Percentiles rank a stretch among this genome's conserved stretches.
Conservation (phyloP, 2,113 vertebrate species). For the Dipodomys merriami region DNA sequence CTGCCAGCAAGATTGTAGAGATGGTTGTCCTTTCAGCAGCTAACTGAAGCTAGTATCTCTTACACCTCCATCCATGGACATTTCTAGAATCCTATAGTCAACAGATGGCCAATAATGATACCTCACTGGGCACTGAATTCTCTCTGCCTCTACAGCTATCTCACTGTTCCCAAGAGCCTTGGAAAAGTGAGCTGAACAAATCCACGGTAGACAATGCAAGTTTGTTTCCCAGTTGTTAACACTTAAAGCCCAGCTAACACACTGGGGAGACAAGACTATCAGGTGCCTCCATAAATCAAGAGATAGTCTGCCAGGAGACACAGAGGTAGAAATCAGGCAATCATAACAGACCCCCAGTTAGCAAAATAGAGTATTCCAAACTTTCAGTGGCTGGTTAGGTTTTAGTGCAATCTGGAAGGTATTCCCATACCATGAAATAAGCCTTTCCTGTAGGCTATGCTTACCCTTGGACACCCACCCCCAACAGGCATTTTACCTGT, state of each 20-base stretch:
- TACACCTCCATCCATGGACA: not conserved
- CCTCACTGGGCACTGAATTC: no score
- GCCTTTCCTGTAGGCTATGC: not conserved
- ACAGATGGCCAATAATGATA: no score
- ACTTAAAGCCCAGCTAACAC: not conserved
- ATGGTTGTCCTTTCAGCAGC: not conserved
- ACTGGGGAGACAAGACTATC: no score
- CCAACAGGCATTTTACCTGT: no score
- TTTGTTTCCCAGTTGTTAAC: not conserved
- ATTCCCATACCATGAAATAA: no score
- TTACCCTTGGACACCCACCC: no score
- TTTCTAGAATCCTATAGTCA: no score
- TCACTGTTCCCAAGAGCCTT: not conserved
- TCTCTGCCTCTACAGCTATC: not conserved
- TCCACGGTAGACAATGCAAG: not conserved
- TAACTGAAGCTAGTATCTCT: not conserved
- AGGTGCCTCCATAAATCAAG: not conserved
- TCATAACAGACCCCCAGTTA: not conserved
- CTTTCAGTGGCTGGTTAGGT: no score
- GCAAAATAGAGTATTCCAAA: not conserved
- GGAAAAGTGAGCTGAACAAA: not conserved
- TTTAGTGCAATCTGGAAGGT: no score
- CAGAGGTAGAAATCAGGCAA: not conserved
- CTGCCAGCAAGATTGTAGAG: not conserved
- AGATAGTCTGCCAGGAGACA: not conserved